Evolutionary conservation across 2,888 invertebrate genomes (phyloP).

Genomic region (Microctonus aethiopoides): DNA sequence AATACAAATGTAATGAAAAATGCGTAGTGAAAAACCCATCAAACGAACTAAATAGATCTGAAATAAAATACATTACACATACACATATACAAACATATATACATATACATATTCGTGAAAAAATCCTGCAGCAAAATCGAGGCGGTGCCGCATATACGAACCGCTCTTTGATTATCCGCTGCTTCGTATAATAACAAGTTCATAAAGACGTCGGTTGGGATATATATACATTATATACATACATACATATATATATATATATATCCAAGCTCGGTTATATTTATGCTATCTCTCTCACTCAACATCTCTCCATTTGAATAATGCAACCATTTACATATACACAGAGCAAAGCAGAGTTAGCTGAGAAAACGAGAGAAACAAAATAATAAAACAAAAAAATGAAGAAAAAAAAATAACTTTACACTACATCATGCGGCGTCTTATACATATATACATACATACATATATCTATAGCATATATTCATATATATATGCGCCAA

Average conservation of each 20-base stretch:
- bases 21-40: too few species aligned
- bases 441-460: too few species aligned
- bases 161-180: conserved; percentile 65
- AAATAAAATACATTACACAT: conserved; percentile 24
- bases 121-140: conserved; percentile 24
- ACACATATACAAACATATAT: conserved; percentile 18
- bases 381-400: background rate
- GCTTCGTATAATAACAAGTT: conserved; percentile 63
- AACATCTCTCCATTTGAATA: conserved; percentile 48
- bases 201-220: conserved; percentile 58
- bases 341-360: conserved; percentile 29
- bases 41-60: conserved; percentile 24
- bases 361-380: background rate
- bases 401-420: too few species aligned
- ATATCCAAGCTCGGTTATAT: too few species aligned
- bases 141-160: conserved; percentile 46
- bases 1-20: too few species aligned
- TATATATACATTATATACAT: too few species aligned
- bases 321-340: conserved; percentile 59
- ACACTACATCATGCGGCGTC: conserved; percentile 3
- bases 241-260: background rate
- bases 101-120: background rate
- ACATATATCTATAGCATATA: too few species aligned
- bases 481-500: conserved; percentile 26
- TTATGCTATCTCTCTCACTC: background rate